Evolutionary conservation across 2,888 invertebrate genomes (phyloP).

Genomic region (Aphelenchoides bicaudatus): DNA sequence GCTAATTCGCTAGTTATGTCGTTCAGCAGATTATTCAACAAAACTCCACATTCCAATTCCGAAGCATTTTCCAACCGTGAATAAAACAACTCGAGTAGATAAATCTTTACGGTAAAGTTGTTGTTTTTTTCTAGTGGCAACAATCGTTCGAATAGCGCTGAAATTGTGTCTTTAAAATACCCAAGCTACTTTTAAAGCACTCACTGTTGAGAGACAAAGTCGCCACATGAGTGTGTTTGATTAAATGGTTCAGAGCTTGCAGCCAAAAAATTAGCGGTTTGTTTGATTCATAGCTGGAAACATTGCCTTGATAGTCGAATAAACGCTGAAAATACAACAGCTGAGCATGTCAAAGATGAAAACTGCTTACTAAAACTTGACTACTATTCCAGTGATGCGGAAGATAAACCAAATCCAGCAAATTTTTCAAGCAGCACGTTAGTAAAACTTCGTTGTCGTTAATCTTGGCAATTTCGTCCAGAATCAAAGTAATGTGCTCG

Average conservation of each 20-base stretch:
- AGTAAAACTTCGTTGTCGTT: neutral
- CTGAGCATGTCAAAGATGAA: slow-evolving; percentile 17
- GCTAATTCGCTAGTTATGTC: too few species aligned
- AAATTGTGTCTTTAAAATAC: slow-evolving; percentile 4
- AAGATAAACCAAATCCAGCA: slow-evolving; percentile 25
- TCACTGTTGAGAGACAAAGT: slow-evolving; percentile 5
- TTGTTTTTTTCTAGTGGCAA: neutral
- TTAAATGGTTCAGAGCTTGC: slow-evolving; percentile 22
- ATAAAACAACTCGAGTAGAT: neutral
- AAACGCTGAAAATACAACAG: slow-evolving; percentile 15
- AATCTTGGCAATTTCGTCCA: slow-evolving; percentile 12
- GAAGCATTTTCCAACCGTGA: neutral
- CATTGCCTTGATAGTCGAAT: slow-evolving; percentile 20
- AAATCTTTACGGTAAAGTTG: neutral
- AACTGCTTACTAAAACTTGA: slow-evolving; percentile 29
- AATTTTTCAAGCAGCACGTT: slow-evolving; percentile 19
- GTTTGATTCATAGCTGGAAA: slow-evolving; percentile 5
- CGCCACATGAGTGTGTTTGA: slow-evolving; percentile 21
- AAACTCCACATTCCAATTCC: slow-evolving; percentile 4
- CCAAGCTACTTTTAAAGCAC: slow-evolving; percentile 4
- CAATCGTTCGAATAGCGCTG: neutral
- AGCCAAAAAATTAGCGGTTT: slow-evolving; percentile 23
- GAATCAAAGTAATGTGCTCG: slow-evolving; percentile 27
- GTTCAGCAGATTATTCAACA: too few species aligned
- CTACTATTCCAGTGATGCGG: slow-evolving; percentile 29